A percentile compares a stretch with the other conserved stretches of the same genome.
phyloP scores from a whole-genome alignment of 2,888 invertebrate species.

The Psylliodes chrysocephalus region DNA sequence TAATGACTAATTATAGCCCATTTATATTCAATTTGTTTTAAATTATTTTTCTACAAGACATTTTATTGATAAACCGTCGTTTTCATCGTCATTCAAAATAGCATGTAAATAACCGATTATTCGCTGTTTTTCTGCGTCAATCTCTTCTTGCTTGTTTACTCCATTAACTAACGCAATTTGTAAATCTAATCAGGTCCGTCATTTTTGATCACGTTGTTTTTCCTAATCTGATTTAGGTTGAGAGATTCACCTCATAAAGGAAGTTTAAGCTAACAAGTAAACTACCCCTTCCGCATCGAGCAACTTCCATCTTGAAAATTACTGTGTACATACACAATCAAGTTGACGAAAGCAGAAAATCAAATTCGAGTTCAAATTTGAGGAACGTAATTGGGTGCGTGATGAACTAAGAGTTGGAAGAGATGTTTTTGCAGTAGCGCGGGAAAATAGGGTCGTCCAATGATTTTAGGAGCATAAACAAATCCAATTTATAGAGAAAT shows the following conservation, averaged over 20 bases:
- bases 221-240: conserved; percentile 11
- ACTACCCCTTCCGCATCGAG: conserved; percentile 15
- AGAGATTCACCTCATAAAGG: conserved; percentile 24
- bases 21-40: too few species aligned
- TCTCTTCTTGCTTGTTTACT: not conserved
- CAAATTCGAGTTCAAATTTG: conserved; percentile 30
- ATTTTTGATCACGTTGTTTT: conserved; percentile 27
- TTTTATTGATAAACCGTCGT: too few species aligned
- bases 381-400: conserved; percentile 27
- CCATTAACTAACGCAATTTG: conserved; percentile 19
- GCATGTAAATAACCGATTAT: not conserved
- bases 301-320: conserved; percentile 31
- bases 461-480: too few species aligned
- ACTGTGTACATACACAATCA: conserved; percentile 31
- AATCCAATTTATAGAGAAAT: too few species aligned
- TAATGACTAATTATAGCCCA: too few species aligned
- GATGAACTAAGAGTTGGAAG: conserved; percentile 14
- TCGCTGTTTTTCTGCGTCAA: not conserved
- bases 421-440: conserved; percentile 1
- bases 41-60: too few species aligned
- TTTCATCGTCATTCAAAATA: not conserved
- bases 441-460: too few species aligned
- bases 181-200: conserved; percentile 15
- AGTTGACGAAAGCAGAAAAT: conserved; percentile 30
- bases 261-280: conserved; percentile 25